These are phyloP conservation scores for Edolisoma coerulescens DNA, from an alignment of 2,113 vertebrate species.

Conservation along the genomic window DNA sequence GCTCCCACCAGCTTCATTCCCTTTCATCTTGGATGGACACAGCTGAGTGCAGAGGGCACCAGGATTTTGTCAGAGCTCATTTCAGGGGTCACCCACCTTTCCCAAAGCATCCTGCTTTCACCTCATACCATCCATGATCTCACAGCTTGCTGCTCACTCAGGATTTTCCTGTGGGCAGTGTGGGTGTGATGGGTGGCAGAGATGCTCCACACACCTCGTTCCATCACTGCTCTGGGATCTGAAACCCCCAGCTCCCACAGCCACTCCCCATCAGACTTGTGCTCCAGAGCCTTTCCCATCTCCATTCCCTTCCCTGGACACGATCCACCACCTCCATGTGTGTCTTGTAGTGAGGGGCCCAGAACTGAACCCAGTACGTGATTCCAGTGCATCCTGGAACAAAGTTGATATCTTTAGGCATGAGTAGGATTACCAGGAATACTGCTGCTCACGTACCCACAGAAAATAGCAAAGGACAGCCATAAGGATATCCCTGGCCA, in stretches of 20 bases:
- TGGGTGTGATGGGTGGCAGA: neutral
- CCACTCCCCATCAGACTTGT: neutral
- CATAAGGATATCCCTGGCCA: neutral
- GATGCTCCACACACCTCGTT: neutral
- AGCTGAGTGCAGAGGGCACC: neutral
- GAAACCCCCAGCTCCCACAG: neutral
- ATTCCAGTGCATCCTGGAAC: neutral
- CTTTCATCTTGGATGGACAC: neutral
- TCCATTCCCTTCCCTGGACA: neutral
- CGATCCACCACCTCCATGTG: accelerated
- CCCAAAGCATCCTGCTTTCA: neutral
- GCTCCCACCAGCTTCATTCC: neutral
- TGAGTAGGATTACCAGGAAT: neutral
- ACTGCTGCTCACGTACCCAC: neutral
- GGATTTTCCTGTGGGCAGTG: neutral
- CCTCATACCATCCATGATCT: neutral
- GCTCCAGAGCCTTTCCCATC: neutral
- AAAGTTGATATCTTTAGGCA: neutral
- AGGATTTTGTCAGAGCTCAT: neutral
- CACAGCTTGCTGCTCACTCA: neutral
- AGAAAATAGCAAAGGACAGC: neutral
- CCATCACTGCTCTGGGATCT: neutral
- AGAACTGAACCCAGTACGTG: neutral
- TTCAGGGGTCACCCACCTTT: neutral
- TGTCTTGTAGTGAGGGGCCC: neutral